These are phyloP conservation scores for Drosophila eohydei DNA, from an alignment of 2,888 invertebrate species.

Conservation along the genomic window DNA sequence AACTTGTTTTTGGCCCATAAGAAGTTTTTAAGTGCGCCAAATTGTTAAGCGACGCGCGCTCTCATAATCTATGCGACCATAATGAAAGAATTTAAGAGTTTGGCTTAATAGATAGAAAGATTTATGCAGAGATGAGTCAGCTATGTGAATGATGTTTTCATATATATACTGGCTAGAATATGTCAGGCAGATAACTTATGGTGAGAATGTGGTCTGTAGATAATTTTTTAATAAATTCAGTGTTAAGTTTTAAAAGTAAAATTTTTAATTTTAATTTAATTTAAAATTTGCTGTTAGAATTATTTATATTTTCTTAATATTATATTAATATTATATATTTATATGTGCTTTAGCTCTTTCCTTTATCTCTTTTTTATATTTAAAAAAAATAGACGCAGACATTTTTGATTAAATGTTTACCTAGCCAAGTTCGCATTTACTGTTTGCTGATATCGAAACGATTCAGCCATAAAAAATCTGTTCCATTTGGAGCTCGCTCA, in stretches of 20 bases:
- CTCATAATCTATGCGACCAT: constrained; percentile 23
- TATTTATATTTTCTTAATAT: too few species aligned
- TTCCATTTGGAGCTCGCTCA: constrained; percentile 2
- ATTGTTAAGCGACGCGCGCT: constrained; percentile 33
- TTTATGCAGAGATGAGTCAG: background rate
- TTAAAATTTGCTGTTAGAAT: too few species aligned
- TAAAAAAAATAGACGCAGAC: background rate
- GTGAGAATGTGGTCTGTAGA: too few species aligned
- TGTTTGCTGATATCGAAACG: constrained; percentile 8
- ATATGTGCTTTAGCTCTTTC: too few species aligned
- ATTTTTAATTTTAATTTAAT: too few species aligned
- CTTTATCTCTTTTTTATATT: too few species aligned
- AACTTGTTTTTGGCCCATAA: constrained; percentile 34
- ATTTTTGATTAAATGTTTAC: background rate
- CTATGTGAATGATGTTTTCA: too few species aligned
- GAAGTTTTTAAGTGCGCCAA: constrained; percentile 38
- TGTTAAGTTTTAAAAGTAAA: too few species aligned
- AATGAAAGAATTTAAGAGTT: constrained; percentile 8
- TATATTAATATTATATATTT: too few species aligned
- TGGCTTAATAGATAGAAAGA: background rate
- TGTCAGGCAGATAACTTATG: too few species aligned
- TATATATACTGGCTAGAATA: too few species aligned
- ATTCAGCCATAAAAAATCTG: background rate
- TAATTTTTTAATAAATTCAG: too few species aligned
- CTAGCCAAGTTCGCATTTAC: constrained; percentile 5